A percentile compares a stretch with the other conserved stretches of the same genome.
Conservation (phyloP, 2,113 vertebrate species). For the Crotalus tigris region DNA sequence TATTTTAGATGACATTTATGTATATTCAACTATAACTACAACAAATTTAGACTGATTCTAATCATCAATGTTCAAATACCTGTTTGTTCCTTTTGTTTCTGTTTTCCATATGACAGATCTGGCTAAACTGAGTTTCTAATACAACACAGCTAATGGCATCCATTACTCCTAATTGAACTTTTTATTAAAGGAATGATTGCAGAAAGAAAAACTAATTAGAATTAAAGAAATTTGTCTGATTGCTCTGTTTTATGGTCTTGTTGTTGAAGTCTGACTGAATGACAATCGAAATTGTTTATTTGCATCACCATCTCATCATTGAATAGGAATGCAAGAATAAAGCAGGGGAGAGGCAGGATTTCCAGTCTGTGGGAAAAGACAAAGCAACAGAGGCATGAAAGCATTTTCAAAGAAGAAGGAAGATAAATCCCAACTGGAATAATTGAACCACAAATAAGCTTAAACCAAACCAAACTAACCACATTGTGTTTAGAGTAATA, state of each 20-base stretch:
- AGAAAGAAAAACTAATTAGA: slow-evolving; percentile 56
- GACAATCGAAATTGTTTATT: slow-evolving; percentile 9
- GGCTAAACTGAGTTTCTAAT: slow-evolving; percentile 1
- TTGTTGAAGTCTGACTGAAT: slow-evolving; percentile 32
- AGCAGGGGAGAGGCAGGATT: background rate
- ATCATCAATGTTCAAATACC: slow-evolving; percentile 16
- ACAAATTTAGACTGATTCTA: slow-evolving; percentile 32
- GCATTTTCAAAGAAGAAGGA: background rate
- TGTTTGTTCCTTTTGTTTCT: slow-evolving; percentile 27
- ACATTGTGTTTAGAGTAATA: background rate
- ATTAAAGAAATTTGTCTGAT: slow-evolving; percentile 42
- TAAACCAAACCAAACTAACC: background rate
- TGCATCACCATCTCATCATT: slow-evolving; percentile 30
- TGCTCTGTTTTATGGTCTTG: slow-evolving; percentile 38
- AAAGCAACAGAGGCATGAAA: background rate
- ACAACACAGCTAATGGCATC: slow-evolving; percentile 20
- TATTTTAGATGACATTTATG: slow-evolving; percentile 18
- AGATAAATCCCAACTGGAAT: background rate
- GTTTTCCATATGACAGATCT: slow-evolving; percentile 20
- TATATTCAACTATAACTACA: slow-evolving; percentile 17
- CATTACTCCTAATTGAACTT: slow-evolving; percentile 47
- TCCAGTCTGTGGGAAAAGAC: background rate
- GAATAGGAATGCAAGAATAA: slow-evolving; percentile 31
- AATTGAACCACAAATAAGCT: background rate
- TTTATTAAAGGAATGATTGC: slow-evolving; percentile 41